Percentiles rank a stretch among this genome's conserved stretches.
Evolutionary conservation across 2,113 vertebrate species (phyloP).

Genomic region (Neodon shergylaensis): DNA sequence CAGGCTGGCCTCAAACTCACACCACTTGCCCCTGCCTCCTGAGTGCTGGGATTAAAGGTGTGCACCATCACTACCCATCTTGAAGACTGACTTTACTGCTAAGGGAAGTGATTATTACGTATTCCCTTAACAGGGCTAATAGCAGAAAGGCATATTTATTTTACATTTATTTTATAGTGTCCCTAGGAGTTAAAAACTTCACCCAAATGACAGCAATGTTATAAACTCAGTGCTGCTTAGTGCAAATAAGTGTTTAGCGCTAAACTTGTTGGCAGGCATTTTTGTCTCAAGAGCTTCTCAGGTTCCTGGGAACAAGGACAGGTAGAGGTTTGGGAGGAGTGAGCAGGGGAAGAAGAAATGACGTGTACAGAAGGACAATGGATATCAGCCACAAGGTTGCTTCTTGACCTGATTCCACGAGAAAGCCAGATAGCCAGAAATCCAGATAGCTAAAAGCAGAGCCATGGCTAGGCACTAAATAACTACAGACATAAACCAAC

Average conservation of each 20-base stretch:
- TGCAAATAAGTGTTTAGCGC: background rate
- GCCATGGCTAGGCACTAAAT: background rate
- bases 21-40: too few species aligned
- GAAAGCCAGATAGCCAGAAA: too few species aligned
- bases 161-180: slow-evolving; percentile 46
- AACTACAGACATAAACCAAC: slow-evolving; percentile 12
- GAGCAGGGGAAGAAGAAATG: background rate
- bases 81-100: slow-evolving; percentile 9
- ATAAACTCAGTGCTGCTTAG: background rate
- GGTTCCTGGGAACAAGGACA: background rate
- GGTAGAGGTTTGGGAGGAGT: background rate
- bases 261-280: background rate
- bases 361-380: background rate
- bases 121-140: slow-evolving; percentile 31
- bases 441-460: background rate
- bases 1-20: too few species aligned
- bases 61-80: too few species aligned
- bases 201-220: slow-evolving; percentile 17
- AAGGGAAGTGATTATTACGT: slow-evolving; percentile 45
- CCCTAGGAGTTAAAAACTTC: slow-evolving; percentile 41
- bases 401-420: background rate
- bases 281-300: slow-evolving; percentile 12
- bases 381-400: background rate
- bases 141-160: slow-evolving; percentile 42
- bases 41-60: too few species aligned